Evolutionary conservation across 2,797 vertebrate species (phyloP).

Genomic region (Nannoperca australis): DNA sequence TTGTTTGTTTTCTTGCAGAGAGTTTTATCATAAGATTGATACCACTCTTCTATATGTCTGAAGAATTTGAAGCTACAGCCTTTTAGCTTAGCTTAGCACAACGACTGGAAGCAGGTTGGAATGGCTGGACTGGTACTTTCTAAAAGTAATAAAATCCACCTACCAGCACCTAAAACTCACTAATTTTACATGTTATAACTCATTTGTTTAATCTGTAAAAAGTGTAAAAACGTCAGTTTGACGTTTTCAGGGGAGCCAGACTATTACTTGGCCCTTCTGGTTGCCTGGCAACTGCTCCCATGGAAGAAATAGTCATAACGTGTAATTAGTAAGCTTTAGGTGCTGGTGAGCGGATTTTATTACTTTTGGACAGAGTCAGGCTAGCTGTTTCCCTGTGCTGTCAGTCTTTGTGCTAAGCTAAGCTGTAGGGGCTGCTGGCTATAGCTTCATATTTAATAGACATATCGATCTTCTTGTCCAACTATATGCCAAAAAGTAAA

Average conservation of each 20-base stretch:
- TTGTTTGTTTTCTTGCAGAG: neutral
- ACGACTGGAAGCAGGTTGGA: neutral
- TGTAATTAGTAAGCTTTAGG: neutral
- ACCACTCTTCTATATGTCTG: too few species aligned
- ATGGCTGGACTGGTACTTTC: neutral
- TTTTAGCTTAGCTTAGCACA: conserved; percentile 15
- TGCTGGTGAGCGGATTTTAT: neutral
- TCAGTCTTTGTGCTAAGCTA: neutral
- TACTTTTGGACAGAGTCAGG: neutral
- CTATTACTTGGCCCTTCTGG: neutral
- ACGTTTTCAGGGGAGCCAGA: neutral
- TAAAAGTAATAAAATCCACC: neutral
- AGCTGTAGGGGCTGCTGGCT: neutral
- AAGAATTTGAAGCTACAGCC: neutral
- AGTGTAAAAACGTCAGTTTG: accelerated
- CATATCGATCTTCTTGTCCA: neutral
- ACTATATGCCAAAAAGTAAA: neutral
- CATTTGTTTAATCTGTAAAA: neutral
- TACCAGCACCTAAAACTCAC: too few species aligned
- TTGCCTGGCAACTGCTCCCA: neutral
- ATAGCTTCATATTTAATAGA: conserved; percentile 19
- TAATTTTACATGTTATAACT: too few species aligned
- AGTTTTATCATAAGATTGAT: neutral
- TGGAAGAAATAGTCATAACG: neutral
- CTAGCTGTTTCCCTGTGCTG: neutral